Evolutionary conservation across 2,888 invertebrate species (phyloP).

Genomic region (Caradrina kadenii): DNA sequence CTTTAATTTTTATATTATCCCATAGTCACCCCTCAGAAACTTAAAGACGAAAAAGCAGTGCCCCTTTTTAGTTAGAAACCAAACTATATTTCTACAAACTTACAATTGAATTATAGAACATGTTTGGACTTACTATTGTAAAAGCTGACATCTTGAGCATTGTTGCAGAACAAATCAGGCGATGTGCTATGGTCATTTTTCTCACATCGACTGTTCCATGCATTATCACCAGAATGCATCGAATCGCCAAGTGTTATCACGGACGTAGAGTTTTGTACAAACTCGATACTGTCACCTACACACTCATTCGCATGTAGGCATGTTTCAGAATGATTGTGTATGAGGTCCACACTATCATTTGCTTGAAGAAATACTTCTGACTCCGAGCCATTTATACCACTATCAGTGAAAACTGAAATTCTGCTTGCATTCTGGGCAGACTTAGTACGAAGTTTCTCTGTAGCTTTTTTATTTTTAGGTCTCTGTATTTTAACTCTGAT

Average conservation of each 20-base stretch:
- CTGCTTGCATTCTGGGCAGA: constrained; percentile 50
- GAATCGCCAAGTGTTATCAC: constrained; percentile 75
- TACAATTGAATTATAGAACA: no score
- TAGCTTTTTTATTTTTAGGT: constrained; percentile 70
- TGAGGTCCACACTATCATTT: constrained; percentile 79
- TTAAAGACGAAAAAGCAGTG: not conserved
- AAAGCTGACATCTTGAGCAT: constrained; percentile 70
- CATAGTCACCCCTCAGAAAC: not conserved
- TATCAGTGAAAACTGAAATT: constrained; percentile 72
- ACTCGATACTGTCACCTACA: constrained; percentile 77
- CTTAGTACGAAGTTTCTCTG: constrained; percentile 43
- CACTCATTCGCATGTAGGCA: constrained; percentile 83
- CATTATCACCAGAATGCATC: constrained; percentile 52
- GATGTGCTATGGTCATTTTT: constrained; percentile 57
- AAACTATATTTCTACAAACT: no score
- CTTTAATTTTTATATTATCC: not conserved
- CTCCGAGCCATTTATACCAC: constrained; percentile 78
- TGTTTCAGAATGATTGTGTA: constrained; percentile 87
- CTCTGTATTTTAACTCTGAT: constrained; percentile 85
- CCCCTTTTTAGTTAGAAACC: not conserved
- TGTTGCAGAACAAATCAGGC: constrained; percentile 68
- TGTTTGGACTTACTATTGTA: constrained; percentile 60
- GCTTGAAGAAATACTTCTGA: constrained; percentile 69
- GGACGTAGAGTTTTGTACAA: constrained; percentile 74
- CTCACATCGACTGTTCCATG: constrained; percentile 48